These are phyloP conservation scores for Phocides pigmalion DNA, from an alignment of 1,140 invertebrate species.

Conservation along the genomic window DNA sequence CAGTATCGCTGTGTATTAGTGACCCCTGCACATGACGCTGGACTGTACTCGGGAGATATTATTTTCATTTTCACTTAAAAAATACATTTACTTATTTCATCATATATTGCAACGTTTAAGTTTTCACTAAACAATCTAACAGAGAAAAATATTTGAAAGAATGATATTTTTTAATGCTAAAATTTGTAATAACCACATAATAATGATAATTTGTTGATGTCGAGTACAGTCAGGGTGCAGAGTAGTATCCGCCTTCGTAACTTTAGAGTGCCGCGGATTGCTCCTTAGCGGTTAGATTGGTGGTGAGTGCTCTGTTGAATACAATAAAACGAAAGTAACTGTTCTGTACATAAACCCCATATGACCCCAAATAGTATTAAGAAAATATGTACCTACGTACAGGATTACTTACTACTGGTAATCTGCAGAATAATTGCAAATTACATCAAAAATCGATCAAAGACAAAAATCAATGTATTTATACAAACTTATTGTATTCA, in stretches of 20 bases:
- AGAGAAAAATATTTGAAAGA: too few relatives aligned
- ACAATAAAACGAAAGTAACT: constrained; percentile 47
- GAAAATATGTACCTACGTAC: too few relatives aligned
- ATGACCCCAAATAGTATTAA: background rate
- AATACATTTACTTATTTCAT: too few relatives aligned
- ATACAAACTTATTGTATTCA: constrained; percentile 64
- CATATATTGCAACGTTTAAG: constrained; percentile 18
- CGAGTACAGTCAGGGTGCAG: constrained; percentile 63
- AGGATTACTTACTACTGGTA: too few relatives aligned
- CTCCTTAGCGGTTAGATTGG: constrained; percentile 76
- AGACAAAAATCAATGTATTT: too few relatives aligned
- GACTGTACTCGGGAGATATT: constrained; percentile 59
- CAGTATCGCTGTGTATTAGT: constrained; percentile 72
- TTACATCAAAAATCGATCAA: too few relatives aligned
- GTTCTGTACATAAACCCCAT: background rate
- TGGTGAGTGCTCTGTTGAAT: constrained; percentile 60
- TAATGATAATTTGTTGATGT: constrained; percentile 16
- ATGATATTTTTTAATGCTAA: too few relatives aligned
- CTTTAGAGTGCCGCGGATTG: constrained; percentile 69
- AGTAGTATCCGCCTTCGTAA: constrained; percentile 73
- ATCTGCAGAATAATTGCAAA: too few relatives aligned
- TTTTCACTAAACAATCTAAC: too few relatives aligned
- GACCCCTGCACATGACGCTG: constrained; percentile 52
- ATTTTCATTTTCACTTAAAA: too few relatives aligned
- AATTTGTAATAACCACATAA: too few relatives aligned